Evolutionary conservation across 2,113 vertebrate genomes (phyloP), one percentile per base, ranked within the genome.

Genomic region (Pipra filicauda): DNA sequence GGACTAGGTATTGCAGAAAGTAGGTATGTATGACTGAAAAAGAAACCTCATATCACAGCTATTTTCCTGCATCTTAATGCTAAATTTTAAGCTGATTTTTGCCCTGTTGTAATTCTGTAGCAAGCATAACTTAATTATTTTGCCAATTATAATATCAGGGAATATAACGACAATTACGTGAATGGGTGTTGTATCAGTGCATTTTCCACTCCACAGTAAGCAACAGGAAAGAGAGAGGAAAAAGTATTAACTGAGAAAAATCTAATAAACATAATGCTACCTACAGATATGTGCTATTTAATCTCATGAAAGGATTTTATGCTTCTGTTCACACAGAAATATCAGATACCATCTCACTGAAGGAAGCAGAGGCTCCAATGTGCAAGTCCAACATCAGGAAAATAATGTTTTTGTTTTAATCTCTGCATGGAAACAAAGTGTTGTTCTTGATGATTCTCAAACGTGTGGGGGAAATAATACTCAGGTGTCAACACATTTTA

Each of bases 121-220:
- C 27, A 91, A 96, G 85, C 33, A 72, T 92, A 91, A 94, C 43
- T 95, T 95, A 95, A 97, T 96, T 89, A 93, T 95, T 94, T 95
- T 96, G 72, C 22, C 33, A 74, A 87, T 67, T 96, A 92, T 89
- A 94, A 86, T 96, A 66, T 81, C 80, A 72, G 87, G 89, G 78
- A 96, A 51, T 89, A 28, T 86, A 84, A 94, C 80, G 95, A 94
- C 87, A 86, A 67, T 91, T 91, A 95, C 18, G 0, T 37, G 87
- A 95, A 91, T 79, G 84, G 49, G 22, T 87, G 24, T 90, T 94
- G 59, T 91, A 86, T 94, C 64, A 91, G 59, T 18, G 80, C 85
- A 89, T 94, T 94, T 97, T 80, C 41, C 74, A 73, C 71, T 96
- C 86, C 72, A 30, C 64, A 65, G 66, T 80, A 93, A 95, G 39